Base-by-base conservation (phyloP, 2,797 vertebrate genomes). In the Acanthurus tractus region DNA sequence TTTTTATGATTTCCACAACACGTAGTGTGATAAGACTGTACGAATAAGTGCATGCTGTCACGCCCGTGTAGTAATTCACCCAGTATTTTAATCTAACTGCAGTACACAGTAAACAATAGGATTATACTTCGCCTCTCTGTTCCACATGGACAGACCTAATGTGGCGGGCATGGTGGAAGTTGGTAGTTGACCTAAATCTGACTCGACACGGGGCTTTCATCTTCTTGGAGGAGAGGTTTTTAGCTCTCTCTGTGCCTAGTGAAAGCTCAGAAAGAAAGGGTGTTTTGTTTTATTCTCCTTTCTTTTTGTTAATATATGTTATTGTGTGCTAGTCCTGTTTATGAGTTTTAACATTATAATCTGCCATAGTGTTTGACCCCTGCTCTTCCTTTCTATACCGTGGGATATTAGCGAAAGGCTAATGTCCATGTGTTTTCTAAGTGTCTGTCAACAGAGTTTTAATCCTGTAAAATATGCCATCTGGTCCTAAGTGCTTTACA, bases 101-200 rank as follows among this genome's bases (percentile, higher is more conserved):
- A 74, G 63, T 36, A 29, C 48, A 68, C 15, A 72, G 57, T 79
- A 83, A 87, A 88, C 83, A 83, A 77, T 70, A 38, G 83, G 79
- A 88, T 89, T 86, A 86, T 55, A 17, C 45, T 18, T 56, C 8
- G 20, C 63, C 70, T 38, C 64, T 61, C 66, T 68, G 50, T 36
- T 67, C 70, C 23, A 25, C 73, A 46, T 36, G 42, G 55, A 57
- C 61, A 63, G 56, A 78, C n/a, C 34, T 81, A 76, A 62, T 76
- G 46, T 53, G 66, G 77, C 56, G 50, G 49, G 45, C 76, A 38
- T 76, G 77, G 59, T 72, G 67, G 53, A 80, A 20, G 74, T 49
- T 77, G 79, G 78, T 66, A 55, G 3, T 29, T 86, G 90, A 91
- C 89, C 91, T 81, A 88, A 78, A 89, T 92, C 75, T 86, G 70